Conservation (phyloP, 2,797 vertebrate genomes). For the Arrhamphus sclerolepis region DNA sequence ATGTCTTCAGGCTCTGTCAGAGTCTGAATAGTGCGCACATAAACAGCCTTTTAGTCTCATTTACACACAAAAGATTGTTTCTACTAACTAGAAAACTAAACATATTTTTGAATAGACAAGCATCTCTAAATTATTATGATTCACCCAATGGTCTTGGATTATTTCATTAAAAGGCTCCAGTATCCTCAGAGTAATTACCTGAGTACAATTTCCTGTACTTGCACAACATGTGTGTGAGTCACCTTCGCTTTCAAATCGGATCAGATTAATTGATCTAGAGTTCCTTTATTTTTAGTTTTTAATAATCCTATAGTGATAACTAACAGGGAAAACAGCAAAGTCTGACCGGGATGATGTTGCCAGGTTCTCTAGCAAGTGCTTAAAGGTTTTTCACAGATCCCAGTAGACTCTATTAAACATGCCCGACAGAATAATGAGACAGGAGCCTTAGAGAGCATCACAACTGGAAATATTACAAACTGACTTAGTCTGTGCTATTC, state of each 20-base stretch:
- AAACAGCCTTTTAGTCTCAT: constrained; percentile 41
- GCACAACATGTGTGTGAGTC: background rate
- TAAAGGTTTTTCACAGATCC: no score
- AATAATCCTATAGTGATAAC: background rate
- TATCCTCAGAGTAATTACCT: no score
- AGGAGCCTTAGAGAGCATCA: no score
- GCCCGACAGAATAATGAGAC: no score
- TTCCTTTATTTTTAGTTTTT: background rate
- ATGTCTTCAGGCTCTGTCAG: constrained; percentile 79
- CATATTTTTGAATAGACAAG: background rate
- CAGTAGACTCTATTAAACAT: no score
- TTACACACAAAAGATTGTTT: constrained; percentile 9
- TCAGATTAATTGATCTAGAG: background rate
- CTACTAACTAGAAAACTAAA: background rate
- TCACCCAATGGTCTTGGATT: no score
- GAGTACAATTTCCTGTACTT: no score
- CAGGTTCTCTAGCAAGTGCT: no score
- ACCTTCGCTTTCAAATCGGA: background rate
- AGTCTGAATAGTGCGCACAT: constrained; percentile 67
- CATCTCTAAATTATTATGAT: background rate
- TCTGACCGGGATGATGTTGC: no score
- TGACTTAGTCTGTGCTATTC: no score
- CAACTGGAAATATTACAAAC: no score
- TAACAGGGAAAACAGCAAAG: background rate
- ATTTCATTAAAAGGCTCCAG: no score